A percentile compares a stretch with the other conserved stretches of the same genome.
Evolutionary conservation across 1,140 invertebrate species (phyloP).

Genomic region (Drosophila varians): DNA sequence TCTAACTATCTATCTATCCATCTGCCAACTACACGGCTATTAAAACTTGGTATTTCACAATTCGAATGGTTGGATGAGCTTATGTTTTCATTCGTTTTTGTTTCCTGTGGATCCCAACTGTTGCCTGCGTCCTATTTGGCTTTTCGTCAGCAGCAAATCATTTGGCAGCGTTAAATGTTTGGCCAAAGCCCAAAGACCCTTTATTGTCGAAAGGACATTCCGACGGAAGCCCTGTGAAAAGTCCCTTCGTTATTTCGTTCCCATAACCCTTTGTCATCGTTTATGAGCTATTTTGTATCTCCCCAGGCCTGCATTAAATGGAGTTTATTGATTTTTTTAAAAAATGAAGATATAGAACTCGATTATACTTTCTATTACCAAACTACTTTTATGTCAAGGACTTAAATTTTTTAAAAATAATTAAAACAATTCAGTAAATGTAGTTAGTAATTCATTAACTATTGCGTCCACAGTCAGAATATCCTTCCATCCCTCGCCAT

Average conservation of each 20-base stretch:
- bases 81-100: no score
- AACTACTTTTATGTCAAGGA: no score
- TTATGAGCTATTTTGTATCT: constrained; percentile 23
- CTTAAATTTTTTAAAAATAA: no score
- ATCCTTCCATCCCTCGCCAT: background rate
- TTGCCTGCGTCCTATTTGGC: constrained; percentile 39
- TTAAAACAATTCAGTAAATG: no score
- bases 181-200: constrained; percentile 22
- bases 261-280: constrained; percentile 23
- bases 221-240: background rate
- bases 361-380: no score
- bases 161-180: constrained; percentile 64
- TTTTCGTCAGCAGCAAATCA: constrained; percentile 72
- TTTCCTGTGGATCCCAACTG: constrained; percentile 25
- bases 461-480: no score
- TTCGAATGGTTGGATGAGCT: no score
- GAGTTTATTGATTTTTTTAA: background rate
- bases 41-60: no score
- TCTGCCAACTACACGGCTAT: no score
- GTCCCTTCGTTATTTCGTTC: background rate
- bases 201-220: background rate
- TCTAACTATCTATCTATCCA: constrained; percentile 29
- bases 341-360: background rate
- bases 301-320: background rate
- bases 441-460: no score